These are phyloP conservation scores for Synanthedon vespiformis DNA, from an alignment of 2,888 invertebrate genomes.

Conservation along the genomic window DNA sequence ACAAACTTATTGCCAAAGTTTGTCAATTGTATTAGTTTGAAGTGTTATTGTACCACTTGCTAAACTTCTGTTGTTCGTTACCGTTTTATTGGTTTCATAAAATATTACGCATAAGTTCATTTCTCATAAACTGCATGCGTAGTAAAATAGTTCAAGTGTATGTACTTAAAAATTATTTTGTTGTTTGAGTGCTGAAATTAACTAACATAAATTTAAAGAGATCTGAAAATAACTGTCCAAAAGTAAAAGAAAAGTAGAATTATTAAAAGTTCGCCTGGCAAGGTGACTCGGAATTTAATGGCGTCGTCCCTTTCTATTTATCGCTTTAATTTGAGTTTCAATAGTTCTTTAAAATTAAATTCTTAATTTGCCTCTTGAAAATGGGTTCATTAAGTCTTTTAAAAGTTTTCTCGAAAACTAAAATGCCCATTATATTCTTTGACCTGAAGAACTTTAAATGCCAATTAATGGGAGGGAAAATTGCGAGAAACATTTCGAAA, in stretches of 20 bases:
- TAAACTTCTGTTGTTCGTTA: neutral
- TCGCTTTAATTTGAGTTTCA: neutral
- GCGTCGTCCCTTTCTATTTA: neutral
- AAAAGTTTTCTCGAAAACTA: neutral
- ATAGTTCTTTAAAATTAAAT: neutral
- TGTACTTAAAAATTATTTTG: no score
- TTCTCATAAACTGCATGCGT: no score
- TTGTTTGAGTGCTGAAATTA: no score
- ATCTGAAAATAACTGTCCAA: no score
- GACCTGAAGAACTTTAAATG: neutral
- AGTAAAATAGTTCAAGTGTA: no score
- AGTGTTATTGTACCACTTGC: slow-evolving; percentile 1
- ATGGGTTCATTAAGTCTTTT: neutral
- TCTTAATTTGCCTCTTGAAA: neutral
- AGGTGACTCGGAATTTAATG: neutral
- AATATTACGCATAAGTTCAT: neutral
- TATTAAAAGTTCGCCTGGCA: neutral
- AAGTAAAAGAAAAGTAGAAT: no score
- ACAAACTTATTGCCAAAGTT: slow-evolving; percentile 1
- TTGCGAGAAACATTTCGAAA: slow-evolving; percentile 1
- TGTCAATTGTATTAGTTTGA: slow-evolving; percentile 2
- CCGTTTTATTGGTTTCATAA: neutral
- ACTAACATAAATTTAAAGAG: no score
- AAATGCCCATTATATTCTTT: neutral
- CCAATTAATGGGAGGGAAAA: slow-evolving; percentile 2